Evolutionary conservation across 2,888 invertebrate species (phyloP).

Genomic region (Caenorhabditis japonica): DNA sequence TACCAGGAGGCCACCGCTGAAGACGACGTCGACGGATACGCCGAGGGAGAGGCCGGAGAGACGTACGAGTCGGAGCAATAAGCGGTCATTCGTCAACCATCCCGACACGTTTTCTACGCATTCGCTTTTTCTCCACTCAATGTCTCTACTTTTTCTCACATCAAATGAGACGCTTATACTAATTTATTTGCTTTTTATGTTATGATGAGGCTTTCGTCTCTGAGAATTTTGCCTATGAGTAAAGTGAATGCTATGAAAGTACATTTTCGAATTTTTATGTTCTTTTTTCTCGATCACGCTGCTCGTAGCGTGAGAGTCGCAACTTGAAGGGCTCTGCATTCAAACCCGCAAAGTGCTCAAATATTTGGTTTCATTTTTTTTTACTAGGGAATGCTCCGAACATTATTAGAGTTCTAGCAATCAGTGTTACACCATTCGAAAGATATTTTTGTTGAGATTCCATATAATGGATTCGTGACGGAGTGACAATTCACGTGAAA

Average conservation of each 20-base stretch:
- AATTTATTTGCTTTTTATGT: conserved; percentile 50
- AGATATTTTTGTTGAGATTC: too few species aligned
- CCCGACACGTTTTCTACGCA: conserved; percentile 7
- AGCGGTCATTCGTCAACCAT: too few species aligned
- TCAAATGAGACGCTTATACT: conserved; percentile 1
- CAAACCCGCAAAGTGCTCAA: conserved; percentile 29
- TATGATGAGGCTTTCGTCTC: conserved; percentile 16
- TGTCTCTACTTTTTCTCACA: conserved; percentile 6
- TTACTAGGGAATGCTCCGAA: too few species aligned
- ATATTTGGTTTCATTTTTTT: conserved; percentile 30
- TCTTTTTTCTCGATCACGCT: conserved; percentile 2
- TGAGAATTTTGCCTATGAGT: conserved; percentile 31
- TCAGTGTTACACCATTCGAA: too few species aligned
- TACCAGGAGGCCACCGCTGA: conserved; percentile 82
- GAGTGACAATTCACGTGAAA: too few species aligned
- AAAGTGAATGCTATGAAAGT: conserved; percentile 40
- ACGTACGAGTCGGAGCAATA: conserved; percentile 54
- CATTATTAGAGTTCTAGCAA: too few species aligned
- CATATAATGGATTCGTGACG: too few species aligned
- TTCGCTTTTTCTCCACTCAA: not conserved
- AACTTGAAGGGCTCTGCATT: conserved; percentile 10
- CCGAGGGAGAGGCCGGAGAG: conserved; percentile 56
- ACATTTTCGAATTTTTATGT: conserved; percentile 4
- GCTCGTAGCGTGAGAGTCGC: not conserved
- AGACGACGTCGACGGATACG: conserved; percentile 58